Conservation (phyloP, 2,113 vertebrate species). For the Casuarius casuarius region DNA sequence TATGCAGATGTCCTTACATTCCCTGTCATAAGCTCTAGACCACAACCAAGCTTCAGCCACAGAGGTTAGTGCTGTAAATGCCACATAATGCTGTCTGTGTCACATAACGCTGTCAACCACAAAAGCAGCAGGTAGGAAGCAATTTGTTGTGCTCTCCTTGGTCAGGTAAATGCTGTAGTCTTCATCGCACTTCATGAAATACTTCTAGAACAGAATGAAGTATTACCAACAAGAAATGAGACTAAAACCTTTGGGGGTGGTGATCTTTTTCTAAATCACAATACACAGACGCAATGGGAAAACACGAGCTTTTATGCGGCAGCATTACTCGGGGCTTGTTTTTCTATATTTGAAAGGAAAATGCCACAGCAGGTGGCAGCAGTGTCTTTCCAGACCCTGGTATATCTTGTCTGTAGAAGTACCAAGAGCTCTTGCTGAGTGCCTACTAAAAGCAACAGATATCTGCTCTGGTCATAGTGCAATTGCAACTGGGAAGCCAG, state of each 20-base stretch:
- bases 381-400: not conserved
- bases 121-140: not conserved
- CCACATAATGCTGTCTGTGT: not conserved
- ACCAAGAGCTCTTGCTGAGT: not conserved
- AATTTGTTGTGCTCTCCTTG: fast-evolving
- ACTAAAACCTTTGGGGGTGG: not conserved
- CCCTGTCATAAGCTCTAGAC: not conserved
- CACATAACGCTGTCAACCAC: fast-evolving
- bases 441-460: not conserved
- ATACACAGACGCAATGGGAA: not conserved
- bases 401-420: not conserved
- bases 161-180: not conserved
- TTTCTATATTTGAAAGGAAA: not conserved
- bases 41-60: not conserved
- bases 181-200: not conserved
- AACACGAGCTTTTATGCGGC: not conserved
- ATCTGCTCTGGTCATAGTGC: not conserved
- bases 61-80: not conserved
- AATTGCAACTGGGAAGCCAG: not conserved
- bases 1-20: not conserved
- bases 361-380: conserved; percentile 15
- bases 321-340: too few species aligned
- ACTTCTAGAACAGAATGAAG: not conserved
- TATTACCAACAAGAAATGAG: not conserved
- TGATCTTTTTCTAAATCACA: not conserved